A percentile compares a stretch with the other conserved stretches of the same genome.
Evolutionary conservation across 2,113 vertebrate genomes (phyloP).

Genomic region (Genyomyrus donnyi): DNA sequence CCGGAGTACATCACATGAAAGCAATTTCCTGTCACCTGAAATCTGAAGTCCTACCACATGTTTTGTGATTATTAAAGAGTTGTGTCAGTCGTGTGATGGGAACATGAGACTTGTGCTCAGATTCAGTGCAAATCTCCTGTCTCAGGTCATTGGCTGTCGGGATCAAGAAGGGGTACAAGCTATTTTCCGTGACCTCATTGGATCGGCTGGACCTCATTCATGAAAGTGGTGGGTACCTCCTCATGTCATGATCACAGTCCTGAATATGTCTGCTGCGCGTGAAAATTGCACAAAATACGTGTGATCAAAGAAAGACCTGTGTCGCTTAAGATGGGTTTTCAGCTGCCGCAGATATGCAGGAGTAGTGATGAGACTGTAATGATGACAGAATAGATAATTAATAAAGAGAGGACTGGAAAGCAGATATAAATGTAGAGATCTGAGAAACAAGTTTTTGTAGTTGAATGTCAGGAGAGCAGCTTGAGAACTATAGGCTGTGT

Average conservation of each 20-base stretch:
- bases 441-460: not conserved
- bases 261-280: not conserved
- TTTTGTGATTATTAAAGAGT: not conserved
- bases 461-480: not conserved
- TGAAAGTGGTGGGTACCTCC: conserved; percentile 72
- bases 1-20: not conserved
- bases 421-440: not conserved
- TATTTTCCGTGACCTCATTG: conserved; percentile 87
- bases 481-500: not conserved
- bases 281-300: not conserved
- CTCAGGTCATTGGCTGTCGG: conserved; percentile 83
- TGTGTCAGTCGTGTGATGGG: not conserved
- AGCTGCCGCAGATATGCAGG: not conserved
- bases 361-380: not conserved
- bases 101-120: not conserved
- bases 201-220: conserved; percentile 89
- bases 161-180: conserved; percentile 79
- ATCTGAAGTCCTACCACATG: not conserved
- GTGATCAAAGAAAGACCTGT: not conserved
- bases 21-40: not conserved
- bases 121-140: not conserved
- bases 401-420: not conserved
- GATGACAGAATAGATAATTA: not conserved
- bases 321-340: not conserved
- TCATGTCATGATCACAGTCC: not conserved